Evolutionary conservation across 92 coral and sea anemone species (phyloP).

Genomic region (Ricordea florida): DNA sequence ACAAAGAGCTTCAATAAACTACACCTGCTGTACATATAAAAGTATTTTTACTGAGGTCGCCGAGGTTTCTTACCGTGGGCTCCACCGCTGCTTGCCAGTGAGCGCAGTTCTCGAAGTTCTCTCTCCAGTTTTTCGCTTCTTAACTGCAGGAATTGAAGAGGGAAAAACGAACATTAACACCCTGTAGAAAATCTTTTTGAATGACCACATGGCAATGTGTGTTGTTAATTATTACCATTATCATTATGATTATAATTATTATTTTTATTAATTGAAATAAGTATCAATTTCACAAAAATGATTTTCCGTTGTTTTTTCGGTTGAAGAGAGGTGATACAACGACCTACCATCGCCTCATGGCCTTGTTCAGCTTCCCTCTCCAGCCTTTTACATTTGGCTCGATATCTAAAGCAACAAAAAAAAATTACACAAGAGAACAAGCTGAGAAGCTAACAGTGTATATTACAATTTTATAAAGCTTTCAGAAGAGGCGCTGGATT

Average conservation of each 20-base stretch:
- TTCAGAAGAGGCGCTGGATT: no score
- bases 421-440: background rate
- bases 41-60: no score
- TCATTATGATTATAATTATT: background rate
- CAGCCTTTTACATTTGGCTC: slow-evolving; percentile 80
- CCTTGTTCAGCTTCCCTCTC: slow-evolving; percentile 87
- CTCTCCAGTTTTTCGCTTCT: slow-evolving; percentile 59
- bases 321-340: no score
- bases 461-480: no score
- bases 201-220: no score
- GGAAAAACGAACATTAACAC: background rate
- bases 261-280: no score
- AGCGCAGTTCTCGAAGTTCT: slow-evolving; percentile 65
- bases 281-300: no score
- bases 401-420: slow-evolving; percentile 50
- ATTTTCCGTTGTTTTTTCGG: no score
- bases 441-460: no score
- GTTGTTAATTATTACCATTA: background rate
- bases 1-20: no score
- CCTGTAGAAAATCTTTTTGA: background rate
- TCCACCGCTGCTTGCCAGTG: slow-evolving; percentile 53
- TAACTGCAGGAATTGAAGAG: slow-evolving; percentile 9
- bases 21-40: no score
- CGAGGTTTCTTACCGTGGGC: no score
- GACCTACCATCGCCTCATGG: slow-evolving; percentile 84